Evolutionary conservation across 2,113 vertebrate species (phyloP).

Genomic region (Equus quagga): DNA sequence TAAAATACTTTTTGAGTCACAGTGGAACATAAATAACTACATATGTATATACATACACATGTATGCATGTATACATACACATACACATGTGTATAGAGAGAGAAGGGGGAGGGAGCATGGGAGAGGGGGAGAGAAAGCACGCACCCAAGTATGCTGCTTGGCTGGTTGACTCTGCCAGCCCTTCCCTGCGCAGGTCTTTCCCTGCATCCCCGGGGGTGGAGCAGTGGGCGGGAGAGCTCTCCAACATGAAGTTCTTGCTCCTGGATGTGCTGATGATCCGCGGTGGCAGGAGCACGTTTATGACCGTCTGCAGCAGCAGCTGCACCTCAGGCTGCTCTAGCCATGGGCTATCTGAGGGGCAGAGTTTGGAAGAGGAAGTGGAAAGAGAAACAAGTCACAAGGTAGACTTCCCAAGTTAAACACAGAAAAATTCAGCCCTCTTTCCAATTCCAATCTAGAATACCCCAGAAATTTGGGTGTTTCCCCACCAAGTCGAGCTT

Average conservation of each 20-base stretch:
- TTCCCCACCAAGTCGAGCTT: constrained; percentile 72
- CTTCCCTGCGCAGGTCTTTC: constrained; percentile 96
- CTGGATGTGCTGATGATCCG: constrained; percentile 98
- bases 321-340: constrained; percentile 97
- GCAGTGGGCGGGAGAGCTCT: constrained; percentile 97
- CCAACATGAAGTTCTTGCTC: constrained; percentile 99
- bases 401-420: constrained; percentile 48
- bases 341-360: constrained; percentile 94
- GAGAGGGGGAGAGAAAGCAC: constrained; percentile 11
- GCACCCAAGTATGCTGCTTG: constrained; percentile 98
- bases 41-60: background rate
- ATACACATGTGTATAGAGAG: too few relatives aligned
- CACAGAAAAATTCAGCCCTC: constrained; percentile 63
- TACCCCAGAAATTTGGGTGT: constrained; percentile 53
- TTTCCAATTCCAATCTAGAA: constrained; percentile 77
- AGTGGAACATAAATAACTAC: background rate
- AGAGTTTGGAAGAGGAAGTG: constrained; percentile 59
- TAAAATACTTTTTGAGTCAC: constrained; percentile 18
- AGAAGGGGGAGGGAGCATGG: background rate
- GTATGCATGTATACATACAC: fast-evolving
- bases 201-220: constrained; percentile 96
- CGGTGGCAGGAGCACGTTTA: constrained; percentile 97
- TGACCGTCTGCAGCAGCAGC: constrained; percentile 97
- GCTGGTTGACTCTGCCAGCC: constrained; percentile 97
- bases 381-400: constrained; percentile 76